Percentiles rank a stretch among this genome's conserved stretches.
These are phyloP conservation scores for Apis dorsata DNA, from an alignment of 1,140 invertebrate species.

Conservation along the genomic window DNA sequence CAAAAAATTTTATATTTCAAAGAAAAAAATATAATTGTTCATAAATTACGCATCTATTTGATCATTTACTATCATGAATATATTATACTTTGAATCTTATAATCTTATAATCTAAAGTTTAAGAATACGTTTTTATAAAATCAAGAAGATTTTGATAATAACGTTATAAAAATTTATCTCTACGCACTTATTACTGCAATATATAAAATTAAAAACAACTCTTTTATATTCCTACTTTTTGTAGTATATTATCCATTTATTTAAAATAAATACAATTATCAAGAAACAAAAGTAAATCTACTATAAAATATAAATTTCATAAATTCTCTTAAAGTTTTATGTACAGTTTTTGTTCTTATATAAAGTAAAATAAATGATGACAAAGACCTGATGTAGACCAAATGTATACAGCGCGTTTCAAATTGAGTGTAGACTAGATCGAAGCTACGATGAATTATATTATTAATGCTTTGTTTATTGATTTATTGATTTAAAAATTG, in stretches of 20 bases:
- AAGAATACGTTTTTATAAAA: background rate
- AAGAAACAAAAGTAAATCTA: conserved; percentile 68
- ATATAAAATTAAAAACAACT: background rate
- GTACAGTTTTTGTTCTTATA: conserved; percentile 60
- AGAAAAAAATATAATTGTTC: too few species aligned
- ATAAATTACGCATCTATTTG: too few species aligned
- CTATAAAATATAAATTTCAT: conserved; percentile 62
- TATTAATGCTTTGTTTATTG: conserved; percentile 30
- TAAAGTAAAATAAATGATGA: conserved; percentile 25
- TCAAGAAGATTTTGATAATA: background rate
- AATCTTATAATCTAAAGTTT: background rate
- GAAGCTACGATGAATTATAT: conserved; percentile 68
- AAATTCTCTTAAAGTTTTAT: conserved; percentile 67
- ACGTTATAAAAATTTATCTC: conserved; percentile 6
- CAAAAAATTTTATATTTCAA: too few species aligned
- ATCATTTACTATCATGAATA: background rate
- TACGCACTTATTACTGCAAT: background rate
- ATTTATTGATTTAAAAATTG: conserved; percentile 88
- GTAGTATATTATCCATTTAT: conserved; percentile 70
- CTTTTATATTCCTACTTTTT: too few species aligned
- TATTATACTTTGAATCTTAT: background rate
- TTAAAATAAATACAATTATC: conserved; percentile 76
- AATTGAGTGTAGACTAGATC: conserved; percentile 71
- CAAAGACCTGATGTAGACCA: conserved; percentile 5
- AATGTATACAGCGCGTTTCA: conserved; percentile 24